These are phyloP conservation scores for Psittacara wagleri DNA, from an alignment of 2,113 vertebrate genomes.

Conservation along the genomic window DNA sequence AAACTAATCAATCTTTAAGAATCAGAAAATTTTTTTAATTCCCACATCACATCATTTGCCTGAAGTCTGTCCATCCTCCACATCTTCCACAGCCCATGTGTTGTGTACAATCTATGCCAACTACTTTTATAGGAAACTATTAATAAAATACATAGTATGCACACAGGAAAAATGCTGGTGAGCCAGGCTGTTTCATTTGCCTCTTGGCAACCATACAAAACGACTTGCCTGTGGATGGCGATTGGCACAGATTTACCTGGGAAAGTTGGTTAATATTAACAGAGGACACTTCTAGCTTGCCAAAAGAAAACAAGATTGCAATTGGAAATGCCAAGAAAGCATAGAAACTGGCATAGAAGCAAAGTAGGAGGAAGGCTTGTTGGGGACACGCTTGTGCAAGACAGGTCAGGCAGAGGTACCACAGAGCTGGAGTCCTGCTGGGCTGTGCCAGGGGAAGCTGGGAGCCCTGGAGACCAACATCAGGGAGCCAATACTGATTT, in stretches of 20 bases:
- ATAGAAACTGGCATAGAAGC: background rate
- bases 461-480: background rate
- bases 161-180: background rate
- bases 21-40: background rate
- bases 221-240: background rate
- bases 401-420: rapidly evolving
- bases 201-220: background rate
- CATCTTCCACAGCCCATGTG: background rate
- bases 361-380: background rate
- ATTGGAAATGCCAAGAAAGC: background rate
- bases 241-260: background rate
- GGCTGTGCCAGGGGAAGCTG: background rate
- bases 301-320: background rate
- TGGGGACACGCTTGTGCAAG: background rate
- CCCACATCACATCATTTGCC: background rate
- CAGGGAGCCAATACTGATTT: background rate
- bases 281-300: background rate
- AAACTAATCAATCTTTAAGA: background rate
- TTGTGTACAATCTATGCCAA: background rate
- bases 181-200: background rate
- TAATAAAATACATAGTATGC: background rate
- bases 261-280: background rate
- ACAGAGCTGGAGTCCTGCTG: background rate
- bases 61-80: background rate
- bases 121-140: background rate